Evolutionary conservation across 2,797 vertebrate genomes (phyloP).

Genomic region (Tokudaia muenninki): DNA sequence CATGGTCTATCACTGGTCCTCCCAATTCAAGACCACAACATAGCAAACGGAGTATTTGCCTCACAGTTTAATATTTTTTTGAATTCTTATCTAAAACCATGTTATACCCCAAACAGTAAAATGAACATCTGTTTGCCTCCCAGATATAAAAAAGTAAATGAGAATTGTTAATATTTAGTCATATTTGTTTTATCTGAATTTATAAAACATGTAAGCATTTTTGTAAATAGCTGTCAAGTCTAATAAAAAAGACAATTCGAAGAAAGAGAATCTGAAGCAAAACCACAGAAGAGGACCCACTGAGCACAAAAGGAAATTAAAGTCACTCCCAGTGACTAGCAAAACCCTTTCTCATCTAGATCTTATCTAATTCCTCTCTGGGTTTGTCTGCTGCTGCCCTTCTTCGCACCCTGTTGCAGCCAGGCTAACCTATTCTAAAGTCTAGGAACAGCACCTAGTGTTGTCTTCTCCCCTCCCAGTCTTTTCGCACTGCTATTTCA

Average conservation of each 20-base stretch:
- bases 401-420: background rate
- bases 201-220: constrained; percentile 34
- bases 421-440: background rate
- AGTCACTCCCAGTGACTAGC: background rate
- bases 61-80: background rate
- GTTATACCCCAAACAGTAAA: background rate
- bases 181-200: constrained; percentile 3
- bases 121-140: background rate
- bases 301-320: background rate
- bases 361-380: background rate
- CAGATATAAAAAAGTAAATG: background rate
- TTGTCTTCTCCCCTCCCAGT: background rate
- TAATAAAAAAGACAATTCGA: background rate
- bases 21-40: background rate
- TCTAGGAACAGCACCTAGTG: background rate
- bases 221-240: constrained; percentile 54
- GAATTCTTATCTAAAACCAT: background rate
- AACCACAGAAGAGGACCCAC: background rate
- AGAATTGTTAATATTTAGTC: constrained; percentile 4
- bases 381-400: background rate
- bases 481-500: background rate
- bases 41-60: background rate
- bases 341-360: background rate
- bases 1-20: background rate
- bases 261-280: constrained; percentile 14